Conservation (phyloP, 2,888 invertebrate genomes). For the Hirtodrosophila alboralis region DNA sequence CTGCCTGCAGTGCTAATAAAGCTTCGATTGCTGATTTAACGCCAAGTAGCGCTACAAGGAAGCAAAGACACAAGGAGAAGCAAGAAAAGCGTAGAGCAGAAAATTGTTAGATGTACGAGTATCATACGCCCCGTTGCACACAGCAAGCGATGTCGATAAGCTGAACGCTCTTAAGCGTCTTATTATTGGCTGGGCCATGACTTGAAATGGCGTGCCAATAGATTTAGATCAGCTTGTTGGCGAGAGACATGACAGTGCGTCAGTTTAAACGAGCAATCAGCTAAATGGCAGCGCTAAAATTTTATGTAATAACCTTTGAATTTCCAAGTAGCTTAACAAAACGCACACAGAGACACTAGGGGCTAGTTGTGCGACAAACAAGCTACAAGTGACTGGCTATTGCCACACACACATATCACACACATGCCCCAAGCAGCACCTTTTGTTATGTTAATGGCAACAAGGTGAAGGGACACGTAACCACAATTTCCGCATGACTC, state of each 20-base stretch:
- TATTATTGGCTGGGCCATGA: slow-evolving; percentile 54
- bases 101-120: slow-evolving; percentile 58
- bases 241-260: slow-evolving; percentile 15
- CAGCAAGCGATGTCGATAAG: slow-evolving; percentile 63
- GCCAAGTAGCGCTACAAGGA: slow-evolving; percentile 38
- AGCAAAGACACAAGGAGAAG: slow-evolving; percentile 2
- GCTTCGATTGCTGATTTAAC: slow-evolving; percentile 78
- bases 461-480: slow-evolving; percentile 57
- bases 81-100: slow-evolving; percentile 37
- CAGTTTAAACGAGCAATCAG: slow-evolving; percentile 69
- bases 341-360: slow-evolving; percentile 51
- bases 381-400: slow-evolving; percentile 36
- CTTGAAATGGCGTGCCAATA: slow-evolving; percentile 63
- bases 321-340: slow-evolving; percentile 64
- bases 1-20: slow-evolving; percentile 73
- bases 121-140: slow-evolving; percentile 75
- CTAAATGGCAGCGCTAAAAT: slow-evolving; percentile 78
- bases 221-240: slow-evolving; percentile 68
- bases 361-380: slow-evolving; percentile 52
- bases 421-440: slow-evolving; percentile 31
- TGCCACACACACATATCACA: slow-evolving; percentile 18
- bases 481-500: slow-evolving; percentile 70
- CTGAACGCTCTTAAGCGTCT: slow-evolving; percentile 63
- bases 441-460: slow-evolving; percentile 76
- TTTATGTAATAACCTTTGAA: slow-evolving; percentile 80